Evolutionary conservation across 2,888 invertebrate species (phyloP), one percentile per base, ranked within the genome.

Genomic region (Xestia c-nigrum): DNA sequence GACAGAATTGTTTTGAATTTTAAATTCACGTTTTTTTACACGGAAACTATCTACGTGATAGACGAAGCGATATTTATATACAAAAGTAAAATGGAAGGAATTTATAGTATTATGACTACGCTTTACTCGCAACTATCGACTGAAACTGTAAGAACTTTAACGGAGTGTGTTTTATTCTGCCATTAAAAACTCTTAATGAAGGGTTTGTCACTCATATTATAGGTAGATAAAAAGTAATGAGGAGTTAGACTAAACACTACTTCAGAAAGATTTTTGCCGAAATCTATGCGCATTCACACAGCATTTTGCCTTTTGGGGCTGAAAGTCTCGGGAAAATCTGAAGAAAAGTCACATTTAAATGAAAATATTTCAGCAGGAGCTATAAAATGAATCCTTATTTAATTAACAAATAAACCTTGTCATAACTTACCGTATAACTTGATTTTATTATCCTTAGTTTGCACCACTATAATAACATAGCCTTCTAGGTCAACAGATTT

Each of bases 401-500:
- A 50, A 65, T 38, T 10, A 1, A 24, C 5, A 24, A 24, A 24
- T 12, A 43, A 50, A 24, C 0, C 1, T 50, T 19, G 0, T 7
- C 16, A 43, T 40, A 9, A 94, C 96, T 95, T 95, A 98, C 98
- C 99, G 94, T 99, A 99, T 87, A 99, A 97, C 97, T 99, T 99
- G 91, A 99, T 98, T 97, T 98, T 98, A 95, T 99, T 99, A 96
- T 99, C 99, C 95, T 98, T 98, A 92, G 99, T 98, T 97, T 99
- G 99, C 89, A 99, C 99, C 94, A 99, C 97, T 93, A 99, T 99
- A 94, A 99, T 99, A 93, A 99, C 99, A 97, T 99, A 99, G 93
- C 99, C 99, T 92, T 99, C 99, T 94, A 99, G 97, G 97, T 99
- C 99, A 93, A 99, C 99, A 96, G 96, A 95, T 91, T 97, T 97